Conservation (phyloP, 2,888 invertebrate genomes). For the Ferdinandea cuprea region DNA sequence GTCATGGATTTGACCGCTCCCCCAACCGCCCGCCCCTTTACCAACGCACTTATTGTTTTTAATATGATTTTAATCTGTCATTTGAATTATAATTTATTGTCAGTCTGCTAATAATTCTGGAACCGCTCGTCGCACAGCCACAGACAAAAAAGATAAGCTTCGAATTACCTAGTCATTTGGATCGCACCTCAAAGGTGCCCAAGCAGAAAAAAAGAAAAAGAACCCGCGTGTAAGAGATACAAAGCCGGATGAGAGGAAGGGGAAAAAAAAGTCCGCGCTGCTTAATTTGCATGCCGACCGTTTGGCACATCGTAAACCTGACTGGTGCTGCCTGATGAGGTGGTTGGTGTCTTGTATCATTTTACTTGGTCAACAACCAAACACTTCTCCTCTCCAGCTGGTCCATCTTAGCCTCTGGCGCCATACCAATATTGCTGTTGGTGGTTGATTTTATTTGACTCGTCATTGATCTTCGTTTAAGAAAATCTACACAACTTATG, state of each 20-base stretch:
- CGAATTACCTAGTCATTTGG: slow-evolving; percentile 50
- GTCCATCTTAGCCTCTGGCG: slow-evolving; percentile 22
- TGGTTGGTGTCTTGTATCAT: slow-evolving; percentile 31
- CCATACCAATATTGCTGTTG: slow-evolving; percentile 32
- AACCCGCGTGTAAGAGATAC: slow-evolving; percentile 23
- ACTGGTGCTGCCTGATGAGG: slow-evolving; percentile 24
- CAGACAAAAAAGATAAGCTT: slow-evolving; percentile 49
- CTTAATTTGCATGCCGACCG: slow-evolving; percentile 47
- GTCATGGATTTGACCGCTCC: no score
- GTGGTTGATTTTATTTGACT: slow-evolving; percentile 11
- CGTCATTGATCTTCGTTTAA: neutral
- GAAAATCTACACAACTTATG: slow-evolving; percentile 30
- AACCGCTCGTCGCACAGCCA: slow-evolving; percentile 27
- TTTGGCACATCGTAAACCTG: slow-evolving; percentile 57
- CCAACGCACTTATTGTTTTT: slow-evolving; percentile 12
- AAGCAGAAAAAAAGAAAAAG: slow-evolving; percentile 32
- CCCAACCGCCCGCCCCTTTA: no score
- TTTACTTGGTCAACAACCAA: slow-evolving; percentile 10
- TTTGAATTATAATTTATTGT: slow-evolving; percentile 69
- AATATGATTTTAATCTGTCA: slow-evolving; percentile 71
- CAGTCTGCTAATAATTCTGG: slow-evolving; percentile 53
- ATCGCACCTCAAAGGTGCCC: slow-evolving; percentile 58
- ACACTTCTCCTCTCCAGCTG: slow-evolving; percentile 6
- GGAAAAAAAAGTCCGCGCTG: slow-evolving; percentile 17
- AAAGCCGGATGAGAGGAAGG: slow-evolving; percentile 9